phyloP scores from a whole-genome alignment of 2,113 vertebrate genomes.

The Albula glossodonta region DNA sequence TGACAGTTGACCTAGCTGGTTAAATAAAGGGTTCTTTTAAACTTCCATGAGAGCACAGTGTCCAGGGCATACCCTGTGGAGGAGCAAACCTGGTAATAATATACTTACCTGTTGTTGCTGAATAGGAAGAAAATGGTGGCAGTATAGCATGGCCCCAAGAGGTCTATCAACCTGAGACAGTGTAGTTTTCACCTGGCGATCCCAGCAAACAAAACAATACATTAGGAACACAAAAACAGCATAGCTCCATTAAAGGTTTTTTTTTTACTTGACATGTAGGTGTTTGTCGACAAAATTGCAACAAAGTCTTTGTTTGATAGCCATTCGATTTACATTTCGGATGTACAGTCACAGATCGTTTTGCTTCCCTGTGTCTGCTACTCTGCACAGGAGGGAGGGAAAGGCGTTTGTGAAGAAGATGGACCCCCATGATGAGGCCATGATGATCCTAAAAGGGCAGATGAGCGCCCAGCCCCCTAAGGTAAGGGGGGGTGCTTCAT shows the following conservation, averaged over 20 bases:
- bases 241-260: neutral
- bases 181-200: neutral
- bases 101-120: no score
- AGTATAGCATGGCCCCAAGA: neutral
- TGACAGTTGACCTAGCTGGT: no score
- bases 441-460: constrained; percentile 87
- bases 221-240: neutral
- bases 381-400: constrained; percentile 63
- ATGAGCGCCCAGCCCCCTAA: constrained; percentile 71
- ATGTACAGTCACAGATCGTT: neutral
- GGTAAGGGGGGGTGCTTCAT: constrained; percentile 42
- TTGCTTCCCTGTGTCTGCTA: neutral
- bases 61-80: no score
- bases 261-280: no score
- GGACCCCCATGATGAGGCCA: constrained; percentile 88
- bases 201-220: neutral
- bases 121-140: no score
- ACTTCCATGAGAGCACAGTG: no score
- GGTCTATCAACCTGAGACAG: neutral
- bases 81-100: no score
- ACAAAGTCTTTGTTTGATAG: neutral
- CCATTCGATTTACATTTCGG: neutral
- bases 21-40: no score
- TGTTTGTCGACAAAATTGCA: neutral
- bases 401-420: constrained; percentile 81